These are phyloP conservation scores for Trichomalopsis sarcophagae DNA, from an alignment of 1,140 invertebrate genomes.

Conservation along the genomic window DNA sequence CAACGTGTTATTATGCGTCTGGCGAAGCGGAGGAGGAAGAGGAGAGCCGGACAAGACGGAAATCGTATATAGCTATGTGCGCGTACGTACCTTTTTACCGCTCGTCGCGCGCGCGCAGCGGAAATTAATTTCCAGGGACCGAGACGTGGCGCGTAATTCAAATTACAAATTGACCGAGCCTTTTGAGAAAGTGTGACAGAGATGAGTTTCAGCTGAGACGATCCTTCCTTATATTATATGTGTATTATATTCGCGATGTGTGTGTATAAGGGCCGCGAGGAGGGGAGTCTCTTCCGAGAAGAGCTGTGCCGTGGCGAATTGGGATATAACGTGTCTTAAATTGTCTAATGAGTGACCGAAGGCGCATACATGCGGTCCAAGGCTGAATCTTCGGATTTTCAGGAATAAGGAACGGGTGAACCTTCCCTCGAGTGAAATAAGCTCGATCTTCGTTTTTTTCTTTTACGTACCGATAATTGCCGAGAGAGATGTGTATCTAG, in stretches of 20 bases:
- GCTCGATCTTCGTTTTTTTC: not conserved
- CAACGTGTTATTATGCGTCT: constrained; percentile 61
- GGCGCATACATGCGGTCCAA: constrained; percentile 58
- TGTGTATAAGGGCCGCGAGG: constrained; percentile 55
- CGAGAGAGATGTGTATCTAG: constrained; percentile 25
- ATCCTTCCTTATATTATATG: constrained; percentile 61
- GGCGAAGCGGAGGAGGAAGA: constrained; percentile 39
- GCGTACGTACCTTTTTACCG: not conserved
- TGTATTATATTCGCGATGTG: constrained; percentile 39
- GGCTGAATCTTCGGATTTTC: constrained; percentile 62
- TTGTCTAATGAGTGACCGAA: constrained; percentile 73
- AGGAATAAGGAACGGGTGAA: constrained; percentile 55
- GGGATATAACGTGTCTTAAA: constrained; percentile 74
- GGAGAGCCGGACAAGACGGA: constrained; percentile 2
- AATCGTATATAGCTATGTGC: not conserved
- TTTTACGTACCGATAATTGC: constrained; percentile 4
- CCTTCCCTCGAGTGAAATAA: constrained; percentile 40
- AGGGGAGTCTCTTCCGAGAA: constrained; percentile 65
- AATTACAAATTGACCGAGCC: constrained; percentile 6
- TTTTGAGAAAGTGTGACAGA: not conserved
- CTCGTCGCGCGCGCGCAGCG: not conserved
- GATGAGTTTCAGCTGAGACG: not conserved
- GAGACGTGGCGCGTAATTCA: not conserved
- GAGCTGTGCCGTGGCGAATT: constrained; percentile 66
- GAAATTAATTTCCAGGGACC: constrained; percentile 7